phyloP scores from a whole-genome alignment of 2,797 vertebrate species.

The Danio albolineatus region DNA sequence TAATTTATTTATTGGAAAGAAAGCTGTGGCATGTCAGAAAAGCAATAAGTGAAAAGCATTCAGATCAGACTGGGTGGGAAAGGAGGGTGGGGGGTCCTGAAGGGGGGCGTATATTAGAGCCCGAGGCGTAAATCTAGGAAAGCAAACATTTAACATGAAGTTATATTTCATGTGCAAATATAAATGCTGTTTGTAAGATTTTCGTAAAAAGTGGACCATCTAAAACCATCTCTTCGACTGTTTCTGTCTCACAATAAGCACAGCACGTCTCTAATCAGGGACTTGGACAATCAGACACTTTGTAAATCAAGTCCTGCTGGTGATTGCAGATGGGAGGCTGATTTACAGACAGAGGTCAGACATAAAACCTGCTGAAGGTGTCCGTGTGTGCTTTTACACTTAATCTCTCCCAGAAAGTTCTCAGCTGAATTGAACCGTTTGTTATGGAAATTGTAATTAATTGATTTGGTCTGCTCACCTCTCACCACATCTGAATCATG shows the following conservation, averaged over 20 bases:
- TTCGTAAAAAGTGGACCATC: neutral
- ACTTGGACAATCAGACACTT: constrained; percentile 47
- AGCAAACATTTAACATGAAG: constrained; percentile 6
- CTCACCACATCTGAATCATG: constrained; percentile 48
- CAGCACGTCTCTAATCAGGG: constrained; percentile 51
- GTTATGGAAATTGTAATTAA: constrained; percentile 65
- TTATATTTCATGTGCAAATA: neutral
- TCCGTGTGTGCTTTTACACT: constrained; percentile 39
- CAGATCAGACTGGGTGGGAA: constrained; percentile 56
- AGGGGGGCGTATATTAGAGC: constrained; percentile 37
- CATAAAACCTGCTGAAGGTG: constrained; percentile 34
- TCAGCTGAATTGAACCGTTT: constrained; percentile 54
- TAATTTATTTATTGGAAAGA: constrained; percentile 64
- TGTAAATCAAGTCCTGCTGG: constrained; percentile 45
- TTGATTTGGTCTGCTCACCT: constrained; percentile 64
- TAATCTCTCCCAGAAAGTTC: constrained; percentile 18
- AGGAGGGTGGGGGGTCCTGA: constrained; percentile 43
- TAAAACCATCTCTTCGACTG: neutral
- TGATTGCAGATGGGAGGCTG: constrained; percentile 50
- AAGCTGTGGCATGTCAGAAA: constrained; percentile 63
- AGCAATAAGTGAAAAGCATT: constrained; percentile 65
- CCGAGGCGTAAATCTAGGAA: constrained; percentile 10
- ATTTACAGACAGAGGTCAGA: constrained; percentile 52
- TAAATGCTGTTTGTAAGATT: neutral
- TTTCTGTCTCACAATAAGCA: constrained; percentile 11